Evolutionary conservation across 2,888 invertebrate species (phyloP).

Genomic region (Drosophila mulleri): DNA sequence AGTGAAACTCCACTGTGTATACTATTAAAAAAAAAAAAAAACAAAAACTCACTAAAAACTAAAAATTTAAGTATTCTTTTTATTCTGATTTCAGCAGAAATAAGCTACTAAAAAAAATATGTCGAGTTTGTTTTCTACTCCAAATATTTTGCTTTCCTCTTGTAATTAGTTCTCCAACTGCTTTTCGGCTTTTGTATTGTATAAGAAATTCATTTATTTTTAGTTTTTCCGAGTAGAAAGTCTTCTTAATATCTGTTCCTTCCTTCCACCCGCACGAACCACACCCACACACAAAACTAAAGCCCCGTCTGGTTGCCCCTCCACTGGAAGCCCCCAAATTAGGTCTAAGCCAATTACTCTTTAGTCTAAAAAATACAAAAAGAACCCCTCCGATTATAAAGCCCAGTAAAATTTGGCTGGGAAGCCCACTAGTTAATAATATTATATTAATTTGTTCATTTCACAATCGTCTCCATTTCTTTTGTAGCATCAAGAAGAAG

Average conservation of each 20-base stretch:
- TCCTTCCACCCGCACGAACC: conserved; percentile 31
- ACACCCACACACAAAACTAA: conserved; percentile 36
- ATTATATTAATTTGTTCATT: neutral
- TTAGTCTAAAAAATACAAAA: neutral
- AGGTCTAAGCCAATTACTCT: conserved; percentile 14
- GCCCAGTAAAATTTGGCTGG: neutral
- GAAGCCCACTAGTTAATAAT: too few relatives aligned
- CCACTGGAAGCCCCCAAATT: conserved; percentile 12
- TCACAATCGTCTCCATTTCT: conserved; percentile 13
- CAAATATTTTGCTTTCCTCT: conserved; percentile 46
- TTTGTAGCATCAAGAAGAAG: conserved; percentile 92
- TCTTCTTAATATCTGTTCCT: conserved; percentile 25
- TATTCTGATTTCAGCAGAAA: conserved; percentile 76
- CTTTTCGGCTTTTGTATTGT: conserved; percentile 64
- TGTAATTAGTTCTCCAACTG: conserved; percentile 39
- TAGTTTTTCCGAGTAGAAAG: conserved; percentile 40
- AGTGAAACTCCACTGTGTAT: conserved; percentile 33
- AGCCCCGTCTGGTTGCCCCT: conserved; percentile 31
- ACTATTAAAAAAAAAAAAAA: conserved; percentile 26
- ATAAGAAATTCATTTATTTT: conserved; percentile 52
- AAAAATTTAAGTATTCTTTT: conserved; percentile 73
- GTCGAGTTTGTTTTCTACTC: conserved; percentile 47
- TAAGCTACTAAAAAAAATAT: conserved; percentile 42
- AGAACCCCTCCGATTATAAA: neutral
- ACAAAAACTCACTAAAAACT: conserved; percentile 52